Base-by-base conservation (phyloP, 2,888 invertebrate species). In the Parnassius glacialis region DNA sequence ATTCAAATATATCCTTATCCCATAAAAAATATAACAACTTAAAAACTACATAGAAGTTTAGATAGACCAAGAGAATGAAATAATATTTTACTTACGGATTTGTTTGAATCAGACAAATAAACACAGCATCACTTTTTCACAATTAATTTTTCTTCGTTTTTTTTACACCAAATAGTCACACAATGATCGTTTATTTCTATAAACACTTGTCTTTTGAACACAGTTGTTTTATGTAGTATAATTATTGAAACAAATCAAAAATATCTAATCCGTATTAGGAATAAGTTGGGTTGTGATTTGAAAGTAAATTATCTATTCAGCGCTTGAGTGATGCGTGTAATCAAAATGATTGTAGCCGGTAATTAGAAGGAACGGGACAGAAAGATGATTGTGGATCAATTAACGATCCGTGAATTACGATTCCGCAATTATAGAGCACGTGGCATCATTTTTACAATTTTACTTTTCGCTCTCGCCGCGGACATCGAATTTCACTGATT, bases 41-140 rank as follows among this genome's bases (percentile, higher is more conserved):
- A 34, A 7, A 34, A 34, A 7, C 34, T 34, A 7, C 7, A 34
- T 34, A 7, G 7, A 34, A 34, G 34, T 7, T 34, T 34, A 34
- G 34, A 34, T 7, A 5, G 34, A 7, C 45, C 9, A n/a, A 12
- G 10, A 48, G 3, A 52, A 52, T 43, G 2, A 51, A 51, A 20
- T 43, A 11, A 11, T 20, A 48, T 12, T 41, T 13, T 75, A 90
- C 90, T 90, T 78, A 90, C 90, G 90, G 89, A 69, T 63, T 65
- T 67, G 64, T 59, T 64, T 62, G 68, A 77, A 79, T 85, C 79
- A 87, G 79, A 79, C 71, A 61, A 68, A 64, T 69, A 64, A 57
- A 71, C 81, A 82, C 83, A 84, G 85, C 89, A 90, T 90, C 90
- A 90, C 90, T 87, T 76, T 77, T 68, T 59, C 84, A 88, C 86